Percentiles rank a stretch among this genome's conserved stretches.
These are phyloP conservation scores for Empis livida DNA, from an alignment of 2,888 invertebrate genomes.

Conservation along the genomic window DNA sequence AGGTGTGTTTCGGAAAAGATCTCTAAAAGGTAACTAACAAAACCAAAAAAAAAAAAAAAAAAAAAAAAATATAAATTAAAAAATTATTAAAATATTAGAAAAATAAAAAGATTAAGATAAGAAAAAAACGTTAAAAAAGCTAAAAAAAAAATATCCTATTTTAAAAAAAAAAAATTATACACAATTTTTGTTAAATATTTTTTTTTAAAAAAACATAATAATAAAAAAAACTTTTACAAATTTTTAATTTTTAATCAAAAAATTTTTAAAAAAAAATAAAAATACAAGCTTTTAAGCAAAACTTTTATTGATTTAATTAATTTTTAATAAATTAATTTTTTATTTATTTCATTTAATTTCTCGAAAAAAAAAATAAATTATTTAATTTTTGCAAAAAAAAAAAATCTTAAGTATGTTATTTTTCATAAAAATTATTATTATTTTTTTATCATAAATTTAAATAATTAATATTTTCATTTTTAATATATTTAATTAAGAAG, in stretches of 20 bases:
- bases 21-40: conserved; percentile 81
- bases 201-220: too few relatives aligned
- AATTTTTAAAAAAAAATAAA: conserved; percentile 13
- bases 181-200: too few relatives aligned
- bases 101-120: conserved; percentile 9
- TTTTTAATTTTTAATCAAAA: not conserved
- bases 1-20: conserved; percentile 95
- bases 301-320: too few relatives aligned
- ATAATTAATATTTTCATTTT: too few relatives aligned
- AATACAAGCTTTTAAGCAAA: conserved; percentile 3
- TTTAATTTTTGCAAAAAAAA: not conserved
- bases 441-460: not conserved
- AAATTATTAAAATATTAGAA: conserved; percentile 16
- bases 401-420: not conserved
- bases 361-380: too few relatives aligned
- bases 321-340: too few relatives aligned
- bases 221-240: too few relatives aligned
- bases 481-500: too few relatives aligned
- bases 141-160: too few relatives aligned
- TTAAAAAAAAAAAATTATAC: too few relatives aligned
- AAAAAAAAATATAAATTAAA: conserved; percentile 18
- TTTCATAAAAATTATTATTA: not conserved
- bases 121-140: conserved; percentile 1
- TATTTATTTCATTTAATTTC: too few relatives aligned
- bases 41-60: conserved; percentile 17